phyloP scores from a whole-genome alignment of 2,888 invertebrate species.

The Phytoseiulus persimilis region DNA sequence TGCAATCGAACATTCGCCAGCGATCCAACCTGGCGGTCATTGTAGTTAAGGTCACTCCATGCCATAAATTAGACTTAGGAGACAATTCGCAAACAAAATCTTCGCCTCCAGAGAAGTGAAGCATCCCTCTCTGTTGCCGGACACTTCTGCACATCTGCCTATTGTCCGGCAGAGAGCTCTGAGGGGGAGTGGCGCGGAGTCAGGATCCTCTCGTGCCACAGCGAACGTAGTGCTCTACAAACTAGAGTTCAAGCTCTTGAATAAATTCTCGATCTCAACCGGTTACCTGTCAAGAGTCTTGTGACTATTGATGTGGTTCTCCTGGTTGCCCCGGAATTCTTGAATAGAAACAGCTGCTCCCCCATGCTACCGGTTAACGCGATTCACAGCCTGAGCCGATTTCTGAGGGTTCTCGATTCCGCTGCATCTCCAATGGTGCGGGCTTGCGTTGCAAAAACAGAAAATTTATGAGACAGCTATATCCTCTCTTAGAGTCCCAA shows the following conservation, averaged over 20 bases:
- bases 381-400: neutral
- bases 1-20: too few species aligned
- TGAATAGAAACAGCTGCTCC: too few species aligned
- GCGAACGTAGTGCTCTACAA: too few species aligned
- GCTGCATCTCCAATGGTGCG: neutral
- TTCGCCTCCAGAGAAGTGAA: neutral
- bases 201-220: neutral
- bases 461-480: neutral
- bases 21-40: neutral
- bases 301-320: too few species aligned
- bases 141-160: conserved; percentile 5
- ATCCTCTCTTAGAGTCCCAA: neutral
- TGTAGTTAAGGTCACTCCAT: neutral
- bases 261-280: too few species aligned
- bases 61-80: neutral
- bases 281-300: too few species aligned
- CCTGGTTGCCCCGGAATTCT: too few species aligned
- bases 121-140: neutral
- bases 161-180: neutral
- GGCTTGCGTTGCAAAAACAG: neutral
- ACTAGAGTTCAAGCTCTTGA: too few species aligned
- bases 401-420: neutral
- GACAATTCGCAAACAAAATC: neutral
- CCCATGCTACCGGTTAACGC: too few species aligned
- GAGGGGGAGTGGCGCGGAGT: neutral